Evolutionary conservation across 2,797 vertebrate species (phyloP).

Genomic region (Amazonetta brasiliensis): DNA sequence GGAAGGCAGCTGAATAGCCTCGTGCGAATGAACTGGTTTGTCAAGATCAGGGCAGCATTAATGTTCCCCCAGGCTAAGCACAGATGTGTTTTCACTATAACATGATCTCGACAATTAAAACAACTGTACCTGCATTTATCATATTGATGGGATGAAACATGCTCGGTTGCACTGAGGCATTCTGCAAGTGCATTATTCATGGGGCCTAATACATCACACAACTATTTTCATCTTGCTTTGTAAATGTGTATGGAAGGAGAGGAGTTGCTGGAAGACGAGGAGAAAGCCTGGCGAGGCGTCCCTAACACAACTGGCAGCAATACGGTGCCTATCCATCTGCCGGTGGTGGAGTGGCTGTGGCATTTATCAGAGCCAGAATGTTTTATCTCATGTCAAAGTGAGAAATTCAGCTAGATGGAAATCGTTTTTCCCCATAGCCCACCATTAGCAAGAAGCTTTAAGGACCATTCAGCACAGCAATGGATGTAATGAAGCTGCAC

Average conservation of each 20-base stretch:
- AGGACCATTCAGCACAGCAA: background rate
- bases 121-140: slow-evolving; percentile 72
- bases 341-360: background rate
- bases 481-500: background rate
- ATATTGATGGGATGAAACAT: slow-evolving; percentile 70
- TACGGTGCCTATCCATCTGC: background rate
- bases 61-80: slow-evolving; percentile 52
- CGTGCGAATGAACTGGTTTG: background rate
- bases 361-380: background rate
- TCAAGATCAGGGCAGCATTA: slow-evolving; percentile 4
- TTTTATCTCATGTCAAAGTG: background rate
- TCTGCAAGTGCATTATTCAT: slow-evolving; percentile 69
- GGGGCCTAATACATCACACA: slow-evolving; percentile 39
- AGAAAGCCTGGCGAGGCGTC: background rate
- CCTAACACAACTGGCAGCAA: background rate
- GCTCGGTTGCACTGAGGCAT: slow-evolving; percentile 19
- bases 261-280: background rate
- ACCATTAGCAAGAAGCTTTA: accelerated
- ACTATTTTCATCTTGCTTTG: slow-evolving; percentile 34
- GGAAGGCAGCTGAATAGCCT: background rate
- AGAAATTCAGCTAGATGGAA: background rate
- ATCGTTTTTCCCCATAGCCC: background rate
- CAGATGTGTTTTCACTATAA: slow-evolving; percentile 60
- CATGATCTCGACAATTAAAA: slow-evolving; percentile 60
- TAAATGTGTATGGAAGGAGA: background rate